Evolutionary conservation across 1,140 invertebrate genomes (phyloP).

Genomic region (Cydia amplana): DNA sequence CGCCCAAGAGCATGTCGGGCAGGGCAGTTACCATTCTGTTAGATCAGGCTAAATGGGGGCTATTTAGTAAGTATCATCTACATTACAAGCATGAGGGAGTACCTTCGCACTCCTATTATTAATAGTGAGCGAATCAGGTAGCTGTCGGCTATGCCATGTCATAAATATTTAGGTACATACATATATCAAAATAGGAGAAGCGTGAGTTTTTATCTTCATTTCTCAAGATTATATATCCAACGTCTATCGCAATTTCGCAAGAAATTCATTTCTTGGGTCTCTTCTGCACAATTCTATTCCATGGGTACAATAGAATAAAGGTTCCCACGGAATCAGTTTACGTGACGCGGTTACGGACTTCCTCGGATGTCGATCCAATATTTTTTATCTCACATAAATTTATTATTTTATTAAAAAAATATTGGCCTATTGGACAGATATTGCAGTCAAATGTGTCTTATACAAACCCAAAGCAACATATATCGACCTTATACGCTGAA

Average conservation of each 20-base stretch:
- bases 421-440: neutral
- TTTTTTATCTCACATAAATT: neutral
- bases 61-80: no score
- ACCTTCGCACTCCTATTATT: no score
- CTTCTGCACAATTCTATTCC: slow-evolving; percentile 11
- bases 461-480: neutral
- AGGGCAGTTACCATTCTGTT: no score
- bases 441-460: neutral
- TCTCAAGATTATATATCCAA: neutral
- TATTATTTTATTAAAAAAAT: neutral
- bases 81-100: no score
- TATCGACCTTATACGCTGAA: no score
- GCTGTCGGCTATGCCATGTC: no score
- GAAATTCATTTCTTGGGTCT: neutral
- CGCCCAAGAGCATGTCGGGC: no score
- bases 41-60: no score
- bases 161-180: no score
- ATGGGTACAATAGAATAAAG: neutral
- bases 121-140: no score
- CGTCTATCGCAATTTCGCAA: neutral
- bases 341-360: slow-evolving; percentile 13
- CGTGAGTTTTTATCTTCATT: neutral
- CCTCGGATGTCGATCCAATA: neutral
- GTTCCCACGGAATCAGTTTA: slow-evolving; percentile 18
- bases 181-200: no score